Conservation (phyloP, 2,113 vertebrate species). For the Podarcis cretensis region DNA sequence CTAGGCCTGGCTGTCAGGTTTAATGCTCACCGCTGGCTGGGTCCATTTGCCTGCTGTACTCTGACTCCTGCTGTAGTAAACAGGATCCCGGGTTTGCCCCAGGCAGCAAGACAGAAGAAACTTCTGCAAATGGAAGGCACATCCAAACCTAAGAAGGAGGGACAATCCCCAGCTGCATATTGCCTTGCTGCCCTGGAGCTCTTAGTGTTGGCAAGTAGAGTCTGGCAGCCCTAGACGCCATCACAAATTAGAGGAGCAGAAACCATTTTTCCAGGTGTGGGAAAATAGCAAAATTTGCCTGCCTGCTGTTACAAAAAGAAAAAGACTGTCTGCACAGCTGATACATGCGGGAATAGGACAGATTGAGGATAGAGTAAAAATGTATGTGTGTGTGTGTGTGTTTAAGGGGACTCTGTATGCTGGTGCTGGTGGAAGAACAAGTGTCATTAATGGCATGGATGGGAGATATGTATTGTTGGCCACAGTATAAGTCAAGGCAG, state of each 20-base stretch:
- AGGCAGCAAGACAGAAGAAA: not conserved
- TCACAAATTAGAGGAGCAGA: not conserved
- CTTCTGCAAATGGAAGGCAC: not conserved
- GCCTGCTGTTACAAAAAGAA: not conserved
- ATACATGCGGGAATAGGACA: not conserved
- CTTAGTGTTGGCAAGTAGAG: not conserved
- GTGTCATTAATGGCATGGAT: not conserved
- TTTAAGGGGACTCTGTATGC: not conserved
- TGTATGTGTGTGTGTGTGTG: not conserved
- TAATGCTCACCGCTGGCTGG: not conserved
- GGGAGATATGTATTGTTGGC: not conserved
- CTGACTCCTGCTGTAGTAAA: not conserved
- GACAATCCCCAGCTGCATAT: not conserved
- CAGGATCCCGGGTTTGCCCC: not conserved
- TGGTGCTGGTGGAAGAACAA: not conserved
- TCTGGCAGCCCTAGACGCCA: not conserved
- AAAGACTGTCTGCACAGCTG: not conserved
- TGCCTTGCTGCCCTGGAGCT: not conserved
- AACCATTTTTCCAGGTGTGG: constrained; percentile 5
- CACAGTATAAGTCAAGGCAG: not conserved
- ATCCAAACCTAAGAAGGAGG: not conserved
- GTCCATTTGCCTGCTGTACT: not conserved
- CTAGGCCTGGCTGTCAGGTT: not conserved
- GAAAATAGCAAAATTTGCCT: not conserved
- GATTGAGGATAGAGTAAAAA: not conserved